phyloP scores from a whole-genome alignment of 2,113 vertebrate species.

The Pygoscelis adeliae region DNA sequence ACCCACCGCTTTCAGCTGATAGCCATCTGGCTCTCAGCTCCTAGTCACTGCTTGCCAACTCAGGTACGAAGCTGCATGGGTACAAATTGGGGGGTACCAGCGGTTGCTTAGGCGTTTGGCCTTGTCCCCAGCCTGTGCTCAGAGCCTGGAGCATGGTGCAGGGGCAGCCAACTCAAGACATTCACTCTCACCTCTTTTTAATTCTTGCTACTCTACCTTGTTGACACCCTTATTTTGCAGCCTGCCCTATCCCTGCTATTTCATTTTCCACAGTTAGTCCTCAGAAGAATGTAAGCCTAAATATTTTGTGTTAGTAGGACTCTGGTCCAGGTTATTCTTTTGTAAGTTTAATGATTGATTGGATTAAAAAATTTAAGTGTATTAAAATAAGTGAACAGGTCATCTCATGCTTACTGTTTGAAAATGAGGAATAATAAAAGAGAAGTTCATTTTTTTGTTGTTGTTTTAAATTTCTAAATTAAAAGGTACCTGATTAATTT shows the following conservation, averaged over 20 bases:
- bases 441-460: background rate
- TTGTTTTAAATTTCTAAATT: background rate
- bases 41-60: background rate
- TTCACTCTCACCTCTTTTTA: background rate
- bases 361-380: background rate
- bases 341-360: background rate
- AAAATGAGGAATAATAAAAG: background rate
- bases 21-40: background rate
- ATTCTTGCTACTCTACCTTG: background rate
- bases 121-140: background rate
- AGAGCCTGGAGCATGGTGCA: fast-evolving
- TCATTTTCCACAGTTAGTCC: background rate
- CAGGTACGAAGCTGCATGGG: fast-evolving
- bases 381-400: background rate
- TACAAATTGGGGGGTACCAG: fast-evolving
- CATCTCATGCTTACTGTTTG: background rate
- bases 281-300: background rate
- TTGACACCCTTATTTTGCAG: background rate
- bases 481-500: background rate
- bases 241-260: background rate
- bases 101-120: background rate
- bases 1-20: background rate
- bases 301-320: background rate
- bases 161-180: fast-evolving
- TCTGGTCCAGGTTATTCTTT: background rate